Conservation (phyloP, 2,888 invertebrate genomes). For the Saturnia pavonia region DNA sequence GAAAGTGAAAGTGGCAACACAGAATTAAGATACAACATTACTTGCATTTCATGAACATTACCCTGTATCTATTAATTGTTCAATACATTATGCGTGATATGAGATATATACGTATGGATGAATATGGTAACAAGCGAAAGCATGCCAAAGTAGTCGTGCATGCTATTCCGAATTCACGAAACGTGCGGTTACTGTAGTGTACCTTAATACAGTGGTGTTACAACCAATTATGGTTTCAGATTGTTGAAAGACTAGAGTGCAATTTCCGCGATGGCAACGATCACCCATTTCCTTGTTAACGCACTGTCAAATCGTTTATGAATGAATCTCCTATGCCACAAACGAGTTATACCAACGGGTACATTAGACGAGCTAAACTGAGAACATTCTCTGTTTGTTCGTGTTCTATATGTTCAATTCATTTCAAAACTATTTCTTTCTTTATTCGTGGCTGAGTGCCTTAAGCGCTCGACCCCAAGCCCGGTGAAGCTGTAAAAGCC, state of each 20-base stretch:
- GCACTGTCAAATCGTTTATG: conserved; percentile 8
- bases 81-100: too few species aligned
- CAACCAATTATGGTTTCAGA: neutral
- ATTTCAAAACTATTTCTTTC: too few species aligned
- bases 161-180: neutral
- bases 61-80: too few species aligned
- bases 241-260: neutral
- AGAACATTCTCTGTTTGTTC: neutral
- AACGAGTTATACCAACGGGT: neutral
- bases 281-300: conserved; percentile 14
- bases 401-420: neutral
- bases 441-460: too few species aligned
- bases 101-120: too few species aligned
- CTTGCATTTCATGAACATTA: too few species aligned
- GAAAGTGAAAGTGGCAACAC: too few species aligned
- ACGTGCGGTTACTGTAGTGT: neutral
- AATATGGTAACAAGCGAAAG: too few species aligned
- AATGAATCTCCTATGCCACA: neutral
- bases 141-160: too few species aligned
- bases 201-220: neutral
- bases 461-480: too few species aligned
- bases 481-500: too few species aligned
- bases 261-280: neutral
- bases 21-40: too few species aligned
- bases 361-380: neutral